Conservation (phyloP, 35 echinoderm and acorn worm genomes). For the Anneissia japonica region DNA sequence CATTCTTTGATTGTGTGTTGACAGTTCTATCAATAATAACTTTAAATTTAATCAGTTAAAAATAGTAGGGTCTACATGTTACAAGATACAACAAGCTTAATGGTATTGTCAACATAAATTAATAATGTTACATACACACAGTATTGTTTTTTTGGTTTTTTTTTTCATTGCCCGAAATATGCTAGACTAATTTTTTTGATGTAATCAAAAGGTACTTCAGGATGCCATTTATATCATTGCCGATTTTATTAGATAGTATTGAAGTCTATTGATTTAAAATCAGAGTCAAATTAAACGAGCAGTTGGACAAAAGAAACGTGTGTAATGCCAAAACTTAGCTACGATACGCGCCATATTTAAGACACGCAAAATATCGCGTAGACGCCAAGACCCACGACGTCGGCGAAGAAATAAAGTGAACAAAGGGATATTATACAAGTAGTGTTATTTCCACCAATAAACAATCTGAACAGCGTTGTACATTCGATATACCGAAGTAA, state of each 20-base stretch:
- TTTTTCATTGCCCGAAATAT: not conserved
- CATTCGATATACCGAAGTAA: not conserved
- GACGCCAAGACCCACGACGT: not conserved
- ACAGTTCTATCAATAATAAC: no score
- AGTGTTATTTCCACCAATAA: not conserved
- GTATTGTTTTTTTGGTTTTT: not conserved
- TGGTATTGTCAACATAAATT: no score
- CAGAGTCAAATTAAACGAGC: not conserved
- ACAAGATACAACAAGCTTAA: no score
- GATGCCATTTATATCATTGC: not conserved
- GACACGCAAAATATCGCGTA: not conserved
- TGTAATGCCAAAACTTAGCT: not conserved
- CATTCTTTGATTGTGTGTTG: no score
- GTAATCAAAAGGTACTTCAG: not conserved
- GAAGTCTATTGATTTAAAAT: not conserved
- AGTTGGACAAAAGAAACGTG: not conserved
- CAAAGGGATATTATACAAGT: not conserved
- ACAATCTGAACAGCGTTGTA: not conserved
- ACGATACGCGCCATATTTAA: not conserved
- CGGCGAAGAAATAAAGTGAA: not conserved
- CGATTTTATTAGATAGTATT: not conserved
- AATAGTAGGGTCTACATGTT: no score
- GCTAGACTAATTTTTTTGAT: not conserved
- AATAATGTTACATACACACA: not conserved
- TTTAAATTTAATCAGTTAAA: no score